A percentile compares a stretch with the other conserved stretches of the same genome.
phyloP scores from a whole-genome alignment of 2,888 invertebrate species.

The Campoplex capitator region DNA sequence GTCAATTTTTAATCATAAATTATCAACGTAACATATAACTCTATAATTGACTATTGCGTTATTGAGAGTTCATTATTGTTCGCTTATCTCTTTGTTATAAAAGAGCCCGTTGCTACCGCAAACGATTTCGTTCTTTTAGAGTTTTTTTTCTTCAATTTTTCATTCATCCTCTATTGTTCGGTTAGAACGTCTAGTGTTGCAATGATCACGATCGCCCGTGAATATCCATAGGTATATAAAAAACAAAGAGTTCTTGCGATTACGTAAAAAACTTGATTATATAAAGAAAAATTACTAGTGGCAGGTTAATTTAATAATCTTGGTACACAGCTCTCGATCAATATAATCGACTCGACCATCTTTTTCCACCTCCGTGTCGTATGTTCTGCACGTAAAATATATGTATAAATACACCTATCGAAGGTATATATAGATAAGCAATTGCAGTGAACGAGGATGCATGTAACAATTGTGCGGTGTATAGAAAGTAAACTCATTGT shows the following conservation, averaged over 20 bases:
- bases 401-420: not conserved
- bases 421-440: not conserved
- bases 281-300: conserved; percentile 15
- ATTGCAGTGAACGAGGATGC: conserved; percentile 28
- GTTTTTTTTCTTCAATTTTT: not conserved
- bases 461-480: conserved; percentile 11
- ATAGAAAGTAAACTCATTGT: conserved; percentile 36
- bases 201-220: not conserved
- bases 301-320: conserved; percentile 24
- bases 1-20: conserved; percentile 17
- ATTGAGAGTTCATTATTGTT: conserved; percentile 20
- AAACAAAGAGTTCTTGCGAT: not conserved
- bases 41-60: conserved; percentile 27
- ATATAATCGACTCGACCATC: conserved; percentile 30
- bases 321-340: conserved; percentile 24
- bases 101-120: not conserved
- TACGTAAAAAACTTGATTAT: conserved; percentile 28
- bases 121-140: not conserved
- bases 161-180: conserved; percentile 9
- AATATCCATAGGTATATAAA: not conserved
- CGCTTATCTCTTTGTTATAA: conserved; percentile 19
- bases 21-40: conserved; percentile 4
- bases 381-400: not conserved
- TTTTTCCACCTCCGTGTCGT: not conserved
- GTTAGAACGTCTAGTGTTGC: conserved; percentile 1